Evolutionary conservation across 2,113 vertebrate species (phyloP), one percentile per base, ranked within the genome.

Genomic region (Egretta garzetta): DNA sequence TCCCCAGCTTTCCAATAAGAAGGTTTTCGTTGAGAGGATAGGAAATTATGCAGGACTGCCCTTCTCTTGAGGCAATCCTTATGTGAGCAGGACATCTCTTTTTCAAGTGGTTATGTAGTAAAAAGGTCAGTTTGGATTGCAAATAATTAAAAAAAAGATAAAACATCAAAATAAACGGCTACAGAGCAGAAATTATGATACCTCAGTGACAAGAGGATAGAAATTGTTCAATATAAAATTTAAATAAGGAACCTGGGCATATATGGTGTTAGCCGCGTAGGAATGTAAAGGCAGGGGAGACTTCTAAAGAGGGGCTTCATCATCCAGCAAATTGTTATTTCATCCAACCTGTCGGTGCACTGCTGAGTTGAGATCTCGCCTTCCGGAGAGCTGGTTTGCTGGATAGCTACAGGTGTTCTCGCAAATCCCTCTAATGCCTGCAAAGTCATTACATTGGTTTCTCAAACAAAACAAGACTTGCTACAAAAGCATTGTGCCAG

Each of bases 101-200:
- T 98, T 93, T 88, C 92, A 93, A 96, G 66, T 20, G n/a, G 71
- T 87, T 94, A 53, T 24, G 27, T 30, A 96, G 79, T 81, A 96
- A 89, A 96, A 96, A 96, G 72, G 83, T 96, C 92, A 62, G 33
- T 71, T 80, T 83, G 63, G 58, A 94, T 73, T 43, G 56, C 16
- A 88, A 74, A 32, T 35, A 32, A 66, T 45, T 50, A 66, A 77
- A 90, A 52, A 41, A 32, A 14, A 12, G 20, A 68, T 66, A 71
- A 90, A 56, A 53, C 80, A 87, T 89, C 32, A 27, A 67, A 89
- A 89, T 37, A 89, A 97, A 64, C 56, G 94, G 35, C 16, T 47
- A 58, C 32, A 45, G 63, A 87, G 73, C 68, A 85, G 41, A 81
- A 93, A 79, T 60, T 47, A 75, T 4, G 4, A 18, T 24, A 52